Base-by-base conservation (phyloP, 2,113 vertebrate species). In the Grammomys dolichurus region DNA sequence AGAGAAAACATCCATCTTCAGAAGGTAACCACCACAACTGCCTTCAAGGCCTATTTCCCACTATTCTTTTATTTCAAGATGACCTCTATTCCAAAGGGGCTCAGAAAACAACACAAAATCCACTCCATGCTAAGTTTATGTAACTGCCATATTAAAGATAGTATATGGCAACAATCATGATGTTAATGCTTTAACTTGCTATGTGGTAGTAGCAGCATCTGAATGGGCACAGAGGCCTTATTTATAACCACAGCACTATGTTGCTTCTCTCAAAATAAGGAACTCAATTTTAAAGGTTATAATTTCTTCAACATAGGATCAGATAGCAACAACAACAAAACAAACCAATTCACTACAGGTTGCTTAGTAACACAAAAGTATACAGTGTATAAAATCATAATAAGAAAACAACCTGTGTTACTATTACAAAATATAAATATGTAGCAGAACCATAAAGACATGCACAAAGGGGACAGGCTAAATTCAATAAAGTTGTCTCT, bases 401-500 rank as follows among this genome's bases (percentile, higher is more conserved):
- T 3, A 69, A 69, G 36, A 33, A 54, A 65, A 87, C 33, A 77
- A 73, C 40, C 14, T 13, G 24, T 51, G 2, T n/a, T 26, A 86
- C 54, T 78, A 60, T 46, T 77, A 86, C 91, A 84, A 94, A 24
- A 89, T 0, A 16, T 40, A 75, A 75, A 36, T 20, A 19, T 70
- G 31, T 87, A 92, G 60, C 19, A n/a, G 40, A 96, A 40, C 19
- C 11, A 87, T 54, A 84, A 95, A 87, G 33, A 67, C 36, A 78
- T 40, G 33, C n/a, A 93, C 3, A 95, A 51, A 43, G 58, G 58
- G 72, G 36, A 80, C 36, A 73, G n/a, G 89, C 7, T 70, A 78
- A 89, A 36, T 48, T 95, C 20, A 94, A 31, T 26, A 84, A 81
- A 58, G 13, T 4, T 58, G n/a, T n/a, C 97, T 85, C 24, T 58